These are phyloP conservation scores for Lepidothrix coronata DNA, from an alignment of 2,113 vertebrate genomes.

Conservation along the genomic window DNA sequence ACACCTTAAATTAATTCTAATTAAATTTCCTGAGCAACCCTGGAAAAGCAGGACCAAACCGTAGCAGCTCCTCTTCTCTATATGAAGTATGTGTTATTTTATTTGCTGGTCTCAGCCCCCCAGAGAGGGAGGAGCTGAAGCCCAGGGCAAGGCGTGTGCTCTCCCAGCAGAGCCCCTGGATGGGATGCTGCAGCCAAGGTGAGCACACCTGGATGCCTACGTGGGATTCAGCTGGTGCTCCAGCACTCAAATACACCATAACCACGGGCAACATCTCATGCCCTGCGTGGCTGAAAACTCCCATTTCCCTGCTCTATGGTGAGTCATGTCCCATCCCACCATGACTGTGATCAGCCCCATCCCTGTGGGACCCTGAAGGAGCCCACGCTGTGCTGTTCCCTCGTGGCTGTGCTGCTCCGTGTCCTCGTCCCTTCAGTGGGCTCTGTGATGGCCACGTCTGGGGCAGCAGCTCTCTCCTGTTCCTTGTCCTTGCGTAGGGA, in stretches of 20 bases:
- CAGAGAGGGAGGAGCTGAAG: not conserved
- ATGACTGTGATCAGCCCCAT: accelerated
- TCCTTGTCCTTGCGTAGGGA: not conserved
- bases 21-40: not conserved
- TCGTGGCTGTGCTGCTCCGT: accelerated
- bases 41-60: accelerated
- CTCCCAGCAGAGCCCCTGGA: not conserved
- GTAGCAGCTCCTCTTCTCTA: accelerated
- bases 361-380: accelerated
- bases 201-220: accelerated
- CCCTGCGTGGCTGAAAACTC: accelerated
- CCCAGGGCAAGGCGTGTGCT: accelerated
- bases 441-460: not conserved
- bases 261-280: accelerated
- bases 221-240: not conserved
- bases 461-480: not conserved
- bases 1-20: not conserved
- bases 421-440: not conserved
- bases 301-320: accelerated
- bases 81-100: not conserved
- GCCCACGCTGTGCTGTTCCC: accelerated
- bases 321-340: not conserved
- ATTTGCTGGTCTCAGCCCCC: not conserved
- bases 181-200: too few species aligned
- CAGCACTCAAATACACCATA: not conserved